Percentiles rank a stretch among this genome's conserved stretches.
Evolutionary conservation across 1,140 invertebrate genomes (phyloP).

Genomic region (Epicauta chinensis): DNA sequence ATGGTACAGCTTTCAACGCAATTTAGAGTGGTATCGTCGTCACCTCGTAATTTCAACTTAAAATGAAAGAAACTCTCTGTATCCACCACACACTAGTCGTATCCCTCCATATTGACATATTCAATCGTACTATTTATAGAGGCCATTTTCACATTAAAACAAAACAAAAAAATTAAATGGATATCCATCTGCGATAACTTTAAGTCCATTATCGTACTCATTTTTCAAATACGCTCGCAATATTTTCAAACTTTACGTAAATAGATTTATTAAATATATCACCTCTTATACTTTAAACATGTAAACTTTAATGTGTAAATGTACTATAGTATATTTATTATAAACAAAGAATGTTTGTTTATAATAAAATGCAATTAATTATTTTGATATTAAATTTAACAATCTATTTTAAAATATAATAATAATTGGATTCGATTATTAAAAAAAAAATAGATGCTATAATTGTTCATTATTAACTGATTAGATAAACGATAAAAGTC

Average conservation of each 20-base stretch:
- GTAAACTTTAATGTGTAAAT: constrained; percentile 19
- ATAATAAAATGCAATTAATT: not conserved
- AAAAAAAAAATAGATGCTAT: no score
- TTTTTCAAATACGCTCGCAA: constrained; percentile 23
- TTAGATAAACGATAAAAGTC: no score
- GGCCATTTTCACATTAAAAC: constrained; percentile 22
- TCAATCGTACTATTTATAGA: constrained; percentile 30
- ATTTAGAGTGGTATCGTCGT: constrained; percentile 31
- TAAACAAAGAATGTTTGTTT: not conserved
- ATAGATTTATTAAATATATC: constrained; percentile 25
- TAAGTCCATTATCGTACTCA: constrained; percentile 28
- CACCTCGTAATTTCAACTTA: constrained; percentile 29
- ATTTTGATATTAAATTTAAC: not conserved
- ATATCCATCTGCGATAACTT: constrained; percentile 22
- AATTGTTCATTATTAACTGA: no score
- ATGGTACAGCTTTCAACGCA: constrained; percentile 19
- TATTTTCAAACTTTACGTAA: constrained; percentile 23
- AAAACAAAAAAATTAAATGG: constrained; percentile 19
- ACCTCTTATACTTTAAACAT: constrained; percentile 11
- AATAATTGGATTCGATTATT: not conserved
- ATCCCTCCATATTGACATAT: constrained; percentile 3
- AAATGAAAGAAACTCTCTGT: constrained; percentile 20
- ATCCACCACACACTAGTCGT: no score
- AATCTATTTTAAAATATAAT: not conserved
- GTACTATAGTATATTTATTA: not conserved